Evolutionary conservation across 2,797 vertebrate genomes (phyloP).

Genomic region (Cyprinodon diabolis): DNA sequence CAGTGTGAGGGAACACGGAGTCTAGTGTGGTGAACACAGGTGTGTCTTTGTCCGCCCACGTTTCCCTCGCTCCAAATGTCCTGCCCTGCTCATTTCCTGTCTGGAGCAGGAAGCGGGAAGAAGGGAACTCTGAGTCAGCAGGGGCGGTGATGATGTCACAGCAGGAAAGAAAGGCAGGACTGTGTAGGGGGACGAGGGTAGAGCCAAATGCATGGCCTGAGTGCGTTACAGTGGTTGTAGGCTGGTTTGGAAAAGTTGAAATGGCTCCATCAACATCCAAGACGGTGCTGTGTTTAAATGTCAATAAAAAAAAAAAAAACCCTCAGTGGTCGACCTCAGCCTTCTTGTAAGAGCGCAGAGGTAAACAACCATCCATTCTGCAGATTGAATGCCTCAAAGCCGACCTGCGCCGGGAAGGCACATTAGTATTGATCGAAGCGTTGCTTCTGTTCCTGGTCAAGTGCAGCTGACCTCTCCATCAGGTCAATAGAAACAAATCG

Average conservation of each 20-base stretch:
- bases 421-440: constrained; percentile 65
- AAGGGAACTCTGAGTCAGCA: constrained; percentile 30
- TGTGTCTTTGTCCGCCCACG: constrained; percentile 71
- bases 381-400: constrained; percentile 15
- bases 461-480: constrained; percentile 19
- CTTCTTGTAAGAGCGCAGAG: constrained; percentile 11
- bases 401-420: constrained; percentile 13
- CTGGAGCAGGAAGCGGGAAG: constrained; percentile 67
- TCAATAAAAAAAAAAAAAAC: constrained; percentile 7
- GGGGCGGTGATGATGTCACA: constrained; percentile 63
- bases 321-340: constrained; percentile 34
- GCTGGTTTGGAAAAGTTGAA: too few species aligned
- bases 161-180: constrained; percentile 65
- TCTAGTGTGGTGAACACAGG: constrained; percentile 69
- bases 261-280: background rate
- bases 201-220: background rate
- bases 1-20: constrained; percentile 46
- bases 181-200: constrained; percentile 42
- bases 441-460: constrained; percentile 20
- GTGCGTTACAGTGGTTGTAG: background rate
- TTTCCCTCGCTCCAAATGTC: constrained; percentile 41
- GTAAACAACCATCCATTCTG: constrained; percentile 29
- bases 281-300: background rate
- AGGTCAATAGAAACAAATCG: constrained; percentile 13
- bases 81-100: constrained; percentile 66